Evolutionary conservation across 1,140 invertebrate genomes (phyloP).

Genomic region (Magallana angulata): DNA sequence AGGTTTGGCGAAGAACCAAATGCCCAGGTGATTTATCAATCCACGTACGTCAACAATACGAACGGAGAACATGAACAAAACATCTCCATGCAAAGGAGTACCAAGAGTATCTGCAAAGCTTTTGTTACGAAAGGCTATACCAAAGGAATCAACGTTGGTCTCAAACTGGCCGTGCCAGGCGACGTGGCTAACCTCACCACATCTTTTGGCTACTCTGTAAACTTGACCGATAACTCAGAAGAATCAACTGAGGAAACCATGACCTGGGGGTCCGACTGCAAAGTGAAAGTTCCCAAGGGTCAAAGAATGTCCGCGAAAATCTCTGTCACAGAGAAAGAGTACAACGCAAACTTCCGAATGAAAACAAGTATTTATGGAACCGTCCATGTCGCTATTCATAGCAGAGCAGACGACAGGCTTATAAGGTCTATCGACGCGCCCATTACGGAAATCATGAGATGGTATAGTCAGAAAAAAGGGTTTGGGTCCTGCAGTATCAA

Average conservation of each 20-base stretch:
- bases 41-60: constrained; percentile 79
- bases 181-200: constrained; percentile 77
- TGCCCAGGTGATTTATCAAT: constrained; percentile 76
- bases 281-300: constrained; percentile 76
- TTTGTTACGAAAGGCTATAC: constrained; percentile 77
- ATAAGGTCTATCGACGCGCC: constrained; percentile 74
- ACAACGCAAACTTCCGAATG: constrained; percentile 74
- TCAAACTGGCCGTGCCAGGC: constrained; percentile 80
- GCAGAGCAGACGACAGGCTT: constrained; percentile 76
- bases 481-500: background rate
- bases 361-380: constrained; percentile 73
- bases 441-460: constrained; percentile 66
- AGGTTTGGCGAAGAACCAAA: background rate
- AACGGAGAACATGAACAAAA: constrained; percentile 79
- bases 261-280: constrained; percentile 80
- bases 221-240: constrained; percentile 77
- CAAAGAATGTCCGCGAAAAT: constrained; percentile 77
- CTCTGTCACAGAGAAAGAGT: constrained; percentile 78
- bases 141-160: constrained; percentile 77
- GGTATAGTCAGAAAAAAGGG: background rate
- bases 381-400: constrained; percentile 74
- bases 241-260: constrained; percentile 76
- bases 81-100: constrained; percentile 79
- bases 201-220: constrained; percentile 79
- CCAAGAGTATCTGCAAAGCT: constrained; percentile 76